These are phyloP conservation scores for Onychostruthus taczanowskii DNA, from an alignment of 2,113 vertebrate genomes.

Conservation along the genomic window DNA sequence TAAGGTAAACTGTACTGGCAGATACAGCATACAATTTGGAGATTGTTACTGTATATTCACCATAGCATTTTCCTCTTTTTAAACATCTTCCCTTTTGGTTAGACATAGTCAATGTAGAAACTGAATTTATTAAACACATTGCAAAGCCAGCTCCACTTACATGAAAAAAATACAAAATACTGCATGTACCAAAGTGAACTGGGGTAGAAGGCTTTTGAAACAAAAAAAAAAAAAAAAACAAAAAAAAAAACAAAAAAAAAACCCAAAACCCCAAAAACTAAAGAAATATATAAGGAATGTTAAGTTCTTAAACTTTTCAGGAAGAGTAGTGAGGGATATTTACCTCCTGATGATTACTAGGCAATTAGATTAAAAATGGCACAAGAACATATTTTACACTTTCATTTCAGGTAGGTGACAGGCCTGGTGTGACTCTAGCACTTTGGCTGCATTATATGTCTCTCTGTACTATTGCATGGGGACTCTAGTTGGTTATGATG, in stretches of 20 bases:
- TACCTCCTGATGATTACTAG: background rate
- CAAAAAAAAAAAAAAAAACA: background rate
- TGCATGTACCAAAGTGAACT: background rate
- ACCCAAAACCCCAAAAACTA: background rate
- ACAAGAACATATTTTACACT: background rate
- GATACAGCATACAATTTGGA: background rate
- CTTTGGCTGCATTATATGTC: background rate
- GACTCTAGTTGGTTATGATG: background rate
- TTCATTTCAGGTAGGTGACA: background rate
- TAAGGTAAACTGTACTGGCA: background rate
- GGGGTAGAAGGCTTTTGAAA: background rate
- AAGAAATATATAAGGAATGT: background rate
- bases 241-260: no score
- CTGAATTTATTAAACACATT: background rate
- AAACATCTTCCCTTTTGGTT: background rate
- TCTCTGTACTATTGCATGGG: background rate
- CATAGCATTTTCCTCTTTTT: background rate
- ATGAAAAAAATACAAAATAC: background rate
- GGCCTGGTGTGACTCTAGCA: background rate
- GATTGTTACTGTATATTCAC: background rate
- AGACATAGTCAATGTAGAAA: background rate
- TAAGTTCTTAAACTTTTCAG: background rate
- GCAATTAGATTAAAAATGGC: background rate
- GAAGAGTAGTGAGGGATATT: background rate
- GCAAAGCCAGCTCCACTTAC: background rate